Conservation (phyloP, 2,888 invertebrate species). For the Cerastis leucographa region DNA sequence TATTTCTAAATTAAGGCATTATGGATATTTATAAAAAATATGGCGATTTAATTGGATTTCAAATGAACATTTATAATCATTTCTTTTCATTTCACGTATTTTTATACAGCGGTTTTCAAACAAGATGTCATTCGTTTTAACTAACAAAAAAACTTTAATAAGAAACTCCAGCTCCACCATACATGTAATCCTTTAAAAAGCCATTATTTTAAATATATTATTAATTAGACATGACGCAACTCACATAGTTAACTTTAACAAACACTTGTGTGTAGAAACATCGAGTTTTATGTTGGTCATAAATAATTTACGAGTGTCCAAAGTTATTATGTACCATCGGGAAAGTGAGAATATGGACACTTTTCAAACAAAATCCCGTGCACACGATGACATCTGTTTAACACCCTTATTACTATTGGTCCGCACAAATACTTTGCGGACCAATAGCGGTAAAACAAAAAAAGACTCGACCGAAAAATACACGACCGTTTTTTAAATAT, state of each 20-base stretch:
- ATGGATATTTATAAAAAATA: not conserved
- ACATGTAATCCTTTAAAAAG: conserved; percentile 13
- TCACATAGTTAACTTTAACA: conserved; percentile 71
- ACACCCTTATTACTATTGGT: too few species aligned
- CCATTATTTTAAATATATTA: conserved; percentile 46
- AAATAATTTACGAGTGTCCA: conserved; percentile 77
- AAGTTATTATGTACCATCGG: conserved; percentile 66
- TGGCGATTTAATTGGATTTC: not conserved
- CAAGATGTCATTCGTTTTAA: not conserved
- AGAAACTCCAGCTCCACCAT: not conserved
- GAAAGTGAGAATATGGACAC: too few species aligned
- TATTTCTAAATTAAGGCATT: conserved; percentile 10
- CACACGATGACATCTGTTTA: too few species aligned
- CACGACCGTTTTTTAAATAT: too few species aligned
- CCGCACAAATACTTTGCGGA: too few species aligned
- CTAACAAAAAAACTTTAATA: not conserved
- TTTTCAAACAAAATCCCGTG: too few species aligned
- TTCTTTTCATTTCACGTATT: not conserved
- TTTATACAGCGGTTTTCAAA: not conserved
- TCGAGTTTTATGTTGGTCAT: conserved; percentile 74
- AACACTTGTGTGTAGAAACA: conserved; percentile 73
- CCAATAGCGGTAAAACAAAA: too few species aligned
- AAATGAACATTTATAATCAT: not conserved
- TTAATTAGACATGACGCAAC: conserved; percentile 66
- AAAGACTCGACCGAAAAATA: too few species aligned